A percentile compares a stretch with the other conserved stretches of the same genome.
phyloP scores from a whole-genome alignment of 2,888 invertebrate species.

The Tineola bisselliella region DNA sequence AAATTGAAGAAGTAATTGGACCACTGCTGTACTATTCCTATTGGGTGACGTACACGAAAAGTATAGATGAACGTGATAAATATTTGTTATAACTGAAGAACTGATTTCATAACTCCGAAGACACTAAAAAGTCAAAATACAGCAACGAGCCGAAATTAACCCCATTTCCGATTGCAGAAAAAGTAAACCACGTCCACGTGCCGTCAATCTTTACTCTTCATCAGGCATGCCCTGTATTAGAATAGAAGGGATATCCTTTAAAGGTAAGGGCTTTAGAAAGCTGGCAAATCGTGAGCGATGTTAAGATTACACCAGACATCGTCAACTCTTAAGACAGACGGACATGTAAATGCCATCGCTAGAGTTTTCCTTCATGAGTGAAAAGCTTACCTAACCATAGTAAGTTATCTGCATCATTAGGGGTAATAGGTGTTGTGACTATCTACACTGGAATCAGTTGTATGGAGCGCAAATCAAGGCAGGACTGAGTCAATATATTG shows the following conservation, averaged over 20 bases:
- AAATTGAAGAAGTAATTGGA: no score
- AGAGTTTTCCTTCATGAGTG: background rate
- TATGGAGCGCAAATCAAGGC: background rate
- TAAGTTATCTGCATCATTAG: background rate
- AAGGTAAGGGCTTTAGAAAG: conserved; percentile 41
- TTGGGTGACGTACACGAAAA: no score
- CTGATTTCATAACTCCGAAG: no score
- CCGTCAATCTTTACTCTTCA: conserved; percentile 15
- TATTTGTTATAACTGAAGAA: no score
- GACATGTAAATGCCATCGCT: conserved; percentile 1
- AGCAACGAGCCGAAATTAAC: background rate
- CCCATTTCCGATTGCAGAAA: background rate
- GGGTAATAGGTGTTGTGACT: background rate
- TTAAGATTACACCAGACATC: conserved; percentile 27
- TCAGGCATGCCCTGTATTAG: conserved; percentile 13
- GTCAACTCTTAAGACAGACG: conserved; percentile 5
- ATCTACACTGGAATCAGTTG: background rate
- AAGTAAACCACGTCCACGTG: conserved; percentile 10
- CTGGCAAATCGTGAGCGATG: conserved; percentile 49
- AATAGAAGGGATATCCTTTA: conserved; percentile 25
- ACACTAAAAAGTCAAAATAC: background rate
- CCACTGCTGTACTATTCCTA: no score
- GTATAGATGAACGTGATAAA: no score
- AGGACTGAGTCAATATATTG: no score
- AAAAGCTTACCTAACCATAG: conserved; percentile 4